Evolutionary conservation across 2,113 vertebrate genomes (phyloP).

Genomic region (Cyrtonyx montezumae): DNA sequence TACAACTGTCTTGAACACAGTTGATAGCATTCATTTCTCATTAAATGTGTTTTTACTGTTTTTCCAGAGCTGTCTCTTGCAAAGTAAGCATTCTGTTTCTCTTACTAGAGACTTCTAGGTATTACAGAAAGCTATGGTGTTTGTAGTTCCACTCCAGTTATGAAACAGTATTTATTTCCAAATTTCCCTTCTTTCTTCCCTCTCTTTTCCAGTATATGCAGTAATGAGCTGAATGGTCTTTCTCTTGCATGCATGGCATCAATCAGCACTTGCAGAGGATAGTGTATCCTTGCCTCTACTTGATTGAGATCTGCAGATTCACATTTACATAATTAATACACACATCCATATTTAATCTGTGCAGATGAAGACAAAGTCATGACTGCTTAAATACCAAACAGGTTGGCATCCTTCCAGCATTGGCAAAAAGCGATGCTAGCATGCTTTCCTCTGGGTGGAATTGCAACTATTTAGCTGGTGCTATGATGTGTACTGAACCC

Average conservation of each 20-base stretch:
- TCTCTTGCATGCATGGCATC: neutral
- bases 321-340: slow-evolving; percentile 61
- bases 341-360: slow-evolving; percentile 64
- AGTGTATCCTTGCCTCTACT: slow-evolving; percentile 53
- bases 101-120: slow-evolving; percentile 20
- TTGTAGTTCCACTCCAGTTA: slow-evolving; percentile 30
- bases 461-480: neutral
- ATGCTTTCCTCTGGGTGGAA: neutral
- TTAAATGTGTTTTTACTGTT: neutral
- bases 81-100: slow-evolving; percentile 37
- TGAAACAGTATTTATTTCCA: slow-evolving; percentile 40
- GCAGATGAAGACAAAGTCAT: slow-evolving; percentile 54
- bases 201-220: slow-evolving; percentile 17
- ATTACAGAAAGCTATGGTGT: neutral
- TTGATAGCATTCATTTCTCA: neutral
- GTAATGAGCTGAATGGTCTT: slow-evolving; percentile 20
- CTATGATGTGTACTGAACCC: fast-evolving
- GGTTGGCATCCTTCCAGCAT: neutral
- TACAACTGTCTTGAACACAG: neutral
- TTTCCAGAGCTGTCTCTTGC: slow-evolving; percentile 23
- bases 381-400: slow-evolving; percentile 48
- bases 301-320: slow-evolving; percentile 51
- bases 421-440: neutral
- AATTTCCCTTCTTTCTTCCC: slow-evolving; percentile 38
- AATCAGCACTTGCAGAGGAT: slow-evolving; percentile 52